Conservation (phyloP, 2,888 invertebrate species). For the Oxyteleia sp. region DNA sequence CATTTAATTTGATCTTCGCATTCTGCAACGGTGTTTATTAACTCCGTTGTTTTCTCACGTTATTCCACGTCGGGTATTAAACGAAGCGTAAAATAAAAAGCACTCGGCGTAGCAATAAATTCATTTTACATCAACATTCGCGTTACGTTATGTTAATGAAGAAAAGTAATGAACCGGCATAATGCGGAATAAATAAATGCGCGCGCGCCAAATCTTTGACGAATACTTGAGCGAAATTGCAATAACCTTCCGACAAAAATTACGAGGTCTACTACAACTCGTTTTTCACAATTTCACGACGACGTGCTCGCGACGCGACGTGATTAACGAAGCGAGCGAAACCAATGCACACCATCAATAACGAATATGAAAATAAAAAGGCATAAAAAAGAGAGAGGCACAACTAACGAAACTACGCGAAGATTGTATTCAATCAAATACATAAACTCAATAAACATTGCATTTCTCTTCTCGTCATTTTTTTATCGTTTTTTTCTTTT, state of each 20-base stretch:
- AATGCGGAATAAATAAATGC: constrained; percentile 59
- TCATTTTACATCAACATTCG: constrained; percentile 49
- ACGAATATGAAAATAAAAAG: constrained; percentile 53
- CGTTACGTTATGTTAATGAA: constrained; percentile 56
- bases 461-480: constrained; percentile 40
- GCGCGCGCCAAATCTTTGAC: constrained; percentile 57
- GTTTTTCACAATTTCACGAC: constrained; percentile 73
- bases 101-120: constrained; percentile 50
- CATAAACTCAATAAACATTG: constrained; percentile 44
- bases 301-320: constrained; percentile 66
- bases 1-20: constrained; percentile 1
- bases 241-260: constrained; percentile 65
- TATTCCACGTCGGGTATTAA: constrained; percentile 45
- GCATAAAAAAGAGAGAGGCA: constrained; percentile 6
- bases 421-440: constrained; percentile 58
- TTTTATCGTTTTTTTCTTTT: not conserved
- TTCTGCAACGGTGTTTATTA: constrained; percentile 21
- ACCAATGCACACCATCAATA: constrained; percentile 69
- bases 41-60: constrained; percentile 55
- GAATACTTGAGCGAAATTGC: constrained; percentile 61
- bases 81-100: constrained; percentile 64
- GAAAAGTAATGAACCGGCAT: constrained; percentile 58
- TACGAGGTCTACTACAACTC: constrained; percentile 53
- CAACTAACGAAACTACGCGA: constrained; percentile 45
- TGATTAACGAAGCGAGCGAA: constrained; percentile 79